Evolutionary conservation across 2,888 invertebrate species (phyloP).

Genomic region (Scaeva pyrastri): DNA sequence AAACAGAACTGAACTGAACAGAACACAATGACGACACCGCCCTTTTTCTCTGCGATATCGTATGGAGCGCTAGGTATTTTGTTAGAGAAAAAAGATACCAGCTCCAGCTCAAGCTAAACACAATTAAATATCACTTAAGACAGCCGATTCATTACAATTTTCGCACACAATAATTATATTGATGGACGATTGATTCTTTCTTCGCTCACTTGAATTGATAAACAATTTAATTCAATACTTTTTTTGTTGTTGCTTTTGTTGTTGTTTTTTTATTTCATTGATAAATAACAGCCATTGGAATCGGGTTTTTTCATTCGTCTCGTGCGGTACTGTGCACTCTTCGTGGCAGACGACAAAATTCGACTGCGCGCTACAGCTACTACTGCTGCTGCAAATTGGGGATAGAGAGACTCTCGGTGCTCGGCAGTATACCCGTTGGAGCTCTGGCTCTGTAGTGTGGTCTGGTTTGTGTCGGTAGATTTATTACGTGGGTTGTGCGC

Average conservation of each 20-base stretch:
- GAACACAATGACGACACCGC: conserved; percentile 74
- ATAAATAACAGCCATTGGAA: conserved; percentile 32
- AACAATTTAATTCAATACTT: conserved; percentile 40
- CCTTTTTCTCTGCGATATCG: conserved; percentile 61
- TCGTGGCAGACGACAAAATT: conserved; percentile 67
- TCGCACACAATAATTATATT: conserved; percentile 41
- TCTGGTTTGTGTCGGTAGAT: conserved; percentile 47
- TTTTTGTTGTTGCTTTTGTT: background rate
- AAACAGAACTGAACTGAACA: conserved; percentile 37
- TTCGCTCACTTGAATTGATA: conserved; percentile 46
- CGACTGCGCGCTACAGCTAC: conserved; percentile 66
- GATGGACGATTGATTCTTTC: background rate
- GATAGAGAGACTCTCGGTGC: conserved; percentile 59
- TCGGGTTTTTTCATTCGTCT: conserved; percentile 48
- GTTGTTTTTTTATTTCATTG: conserved; percentile 43
- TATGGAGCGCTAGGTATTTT: conserved; percentile 29
- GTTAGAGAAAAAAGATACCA: conserved; percentile 6
- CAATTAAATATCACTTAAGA: conserved; percentile 59
- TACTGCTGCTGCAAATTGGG: conserved; percentile 60
- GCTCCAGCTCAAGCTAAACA: conserved; percentile 29
- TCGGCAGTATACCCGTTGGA: conserved; percentile 61
- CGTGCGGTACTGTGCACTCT: conserved; percentile 53
- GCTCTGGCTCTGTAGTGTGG: conserved; percentile 38
- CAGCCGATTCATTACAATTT: conserved; percentile 47
- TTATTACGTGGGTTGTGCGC: conserved; percentile 63